These are phyloP conservation scores for Tenebrosternarchus preto DNA, from an alignment of 2,113 vertebrate species.

Conservation along the genomic window DNA sequence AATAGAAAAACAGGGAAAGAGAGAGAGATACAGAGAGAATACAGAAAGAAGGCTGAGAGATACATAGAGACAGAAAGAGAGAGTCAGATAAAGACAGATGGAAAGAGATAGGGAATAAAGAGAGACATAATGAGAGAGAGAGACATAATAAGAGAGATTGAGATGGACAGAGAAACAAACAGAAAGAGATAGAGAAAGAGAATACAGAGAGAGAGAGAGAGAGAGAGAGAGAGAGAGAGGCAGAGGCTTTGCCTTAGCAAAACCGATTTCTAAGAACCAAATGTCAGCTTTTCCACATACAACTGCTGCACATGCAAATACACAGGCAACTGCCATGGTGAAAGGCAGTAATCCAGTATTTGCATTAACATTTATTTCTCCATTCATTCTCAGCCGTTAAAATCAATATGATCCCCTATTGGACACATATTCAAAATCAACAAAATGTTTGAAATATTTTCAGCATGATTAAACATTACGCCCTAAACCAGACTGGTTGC, in stretches of 20 bases:
- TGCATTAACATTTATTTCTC: slow-evolving; percentile 90
- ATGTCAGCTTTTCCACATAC: slow-evolving; percentile 24
- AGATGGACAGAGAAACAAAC: slow-evolving; percentile 11
- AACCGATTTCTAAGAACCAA: neutral
- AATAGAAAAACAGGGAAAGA: slow-evolving; percentile 14
- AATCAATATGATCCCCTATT: slow-evolving; percentile 86
- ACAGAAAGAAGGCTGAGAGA: neutral
- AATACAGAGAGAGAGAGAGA: slow-evolving; percentile 17
- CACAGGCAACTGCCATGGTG: slow-evolving; percentile 71
- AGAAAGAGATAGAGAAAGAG: neutral
- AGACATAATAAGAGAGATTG: neutral
- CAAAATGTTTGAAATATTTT: slow-evolving; percentile 97
- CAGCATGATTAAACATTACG: slow-evolving; percentile 90
- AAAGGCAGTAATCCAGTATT: slow-evolving; percentile 73
- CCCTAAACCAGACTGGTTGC: slow-evolving; percentile 89
- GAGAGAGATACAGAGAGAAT: slow-evolving; percentile 1
- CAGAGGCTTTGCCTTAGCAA: no score
- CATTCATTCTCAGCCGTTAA: slow-evolving; percentile 89
- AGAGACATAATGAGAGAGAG: neutral
- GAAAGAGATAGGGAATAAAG: slow-evolving; percentile 4
- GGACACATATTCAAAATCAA: slow-evolving; percentile 93
- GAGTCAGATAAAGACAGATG: no score
- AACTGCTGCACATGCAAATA: slow-evolving; percentile 1
- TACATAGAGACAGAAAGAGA: neutral
- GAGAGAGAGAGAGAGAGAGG: neutral